Base-by-base conservation (phyloP, 2,888 invertebrate species). In the Minunthozetes semirufus region DNA sequence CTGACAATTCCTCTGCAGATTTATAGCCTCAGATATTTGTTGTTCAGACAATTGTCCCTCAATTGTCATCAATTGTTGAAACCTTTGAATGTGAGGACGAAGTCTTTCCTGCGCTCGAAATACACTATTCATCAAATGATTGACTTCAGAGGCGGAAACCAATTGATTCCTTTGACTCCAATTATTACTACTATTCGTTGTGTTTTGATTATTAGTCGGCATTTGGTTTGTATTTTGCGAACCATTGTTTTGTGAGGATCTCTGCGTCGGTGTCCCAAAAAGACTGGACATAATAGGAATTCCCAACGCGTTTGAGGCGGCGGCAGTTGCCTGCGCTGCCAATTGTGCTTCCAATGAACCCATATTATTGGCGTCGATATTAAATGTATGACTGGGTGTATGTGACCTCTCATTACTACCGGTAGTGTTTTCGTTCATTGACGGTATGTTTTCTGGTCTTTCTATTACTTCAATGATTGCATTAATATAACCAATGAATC, bases 381-480 rank as follows among this genome's bases (percentile, higher is more conserved):
- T 59, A 29, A 59, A 59, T 6, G 59, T 15, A n/a, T n/a, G n/a
- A n/a, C n/a, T n/a, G n/a, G n/a, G n/a, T n/a, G n/a, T n/a, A n/a
- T n/a, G n/a, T 5, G 13, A 3, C 15, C 9, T 42, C 42, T 6
- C 1, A 8, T 1, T 1, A 46, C 22, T 29, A 25, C 48, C 42
- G 56, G 19, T 61, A 6, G 11, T 8, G 22, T 53, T 29, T 6
- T n/a, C 56, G 5, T 27, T 5, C 17, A 27, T 19, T 42, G 25
- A n/a, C 15, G 75, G 75, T 29, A 75, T 38, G 5, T 13, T n/a
- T 0, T 42, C 48, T 15, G 72, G 72, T 33, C 70, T 25, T 72
- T 75, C 73, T 17, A 75, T 33, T 0, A 72, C 53, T 27, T 75
- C 70, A 72, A 75, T 72, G 38, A 72, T 75, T 3, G 72, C 59